These are phyloP conservation scores for Zosterops hypoxanthus DNA, from an alignment of 2,113 vertebrate genomes.

Conservation along the genomic window DNA sequence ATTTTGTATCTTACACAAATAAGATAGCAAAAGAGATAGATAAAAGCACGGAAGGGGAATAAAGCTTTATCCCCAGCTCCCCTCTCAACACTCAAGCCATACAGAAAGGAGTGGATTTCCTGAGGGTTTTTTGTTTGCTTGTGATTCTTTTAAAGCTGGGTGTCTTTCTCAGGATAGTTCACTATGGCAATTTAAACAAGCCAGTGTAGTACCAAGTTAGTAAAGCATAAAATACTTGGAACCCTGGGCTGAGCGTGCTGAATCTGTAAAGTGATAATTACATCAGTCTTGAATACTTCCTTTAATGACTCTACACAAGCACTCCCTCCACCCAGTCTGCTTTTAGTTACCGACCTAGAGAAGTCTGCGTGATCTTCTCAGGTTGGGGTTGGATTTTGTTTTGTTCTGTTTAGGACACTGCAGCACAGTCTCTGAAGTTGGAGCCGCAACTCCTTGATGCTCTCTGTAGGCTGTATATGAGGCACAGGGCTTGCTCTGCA, in stretches of 20 bases:
- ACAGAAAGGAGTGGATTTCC: slow-evolving; percentile 3
- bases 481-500: background rate
- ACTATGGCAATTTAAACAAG: background rate
- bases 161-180: background rate
- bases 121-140: background rate
- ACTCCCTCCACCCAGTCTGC: background rate
- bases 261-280: slow-evolving; percentile 54
- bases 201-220: background rate
- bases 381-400: background rate
- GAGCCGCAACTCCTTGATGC: background rate
- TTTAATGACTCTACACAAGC: slow-evolving; percentile 32
- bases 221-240: background rate
- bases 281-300: slow-evolving; percentile 54
- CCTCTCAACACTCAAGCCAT: background rate
- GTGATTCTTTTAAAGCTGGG: background rate
- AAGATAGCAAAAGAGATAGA: slow-evolving; percentile 9
- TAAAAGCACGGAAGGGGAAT: background rate
- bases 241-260: background rate
- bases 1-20: background rate
- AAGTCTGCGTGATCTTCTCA: background rate
- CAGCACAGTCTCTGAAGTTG: background rate
- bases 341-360: background rate
- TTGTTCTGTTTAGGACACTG: background rate
- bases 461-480: background rate
- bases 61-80: slow-evolving; percentile 24